Percentiles rank a stretch among this genome's conserved stretches.
These are phyloP conservation scores for Drosophila borealis DNA, from an alignment of 2,888 invertebrate species.

Conservation along the genomic window DNA sequence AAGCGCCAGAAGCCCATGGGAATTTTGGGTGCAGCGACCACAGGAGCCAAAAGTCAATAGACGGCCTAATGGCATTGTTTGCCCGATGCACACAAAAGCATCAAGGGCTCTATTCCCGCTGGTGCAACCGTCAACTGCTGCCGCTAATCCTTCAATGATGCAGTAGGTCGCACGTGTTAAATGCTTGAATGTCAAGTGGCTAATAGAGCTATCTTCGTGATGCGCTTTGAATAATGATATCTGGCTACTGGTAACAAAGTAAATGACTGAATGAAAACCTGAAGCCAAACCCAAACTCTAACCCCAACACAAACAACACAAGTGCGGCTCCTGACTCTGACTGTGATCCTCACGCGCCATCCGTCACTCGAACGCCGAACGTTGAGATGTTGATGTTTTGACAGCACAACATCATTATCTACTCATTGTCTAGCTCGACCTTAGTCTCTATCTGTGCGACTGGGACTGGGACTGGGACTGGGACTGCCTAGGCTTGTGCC, in stretches of 20 bases:
- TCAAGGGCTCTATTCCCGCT: conserved; percentile 23
- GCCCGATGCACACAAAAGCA: conserved; percentile 34
- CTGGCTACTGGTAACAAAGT: conserved; percentile 38
- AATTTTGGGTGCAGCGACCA: conserved; percentile 22
- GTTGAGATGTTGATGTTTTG: conserved; percentile 75
- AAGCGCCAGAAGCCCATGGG: conserved; percentile 38
- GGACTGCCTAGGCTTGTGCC: conserved; percentile 17
- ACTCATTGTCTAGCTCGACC: conserved; percentile 49
- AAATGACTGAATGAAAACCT: conserved; percentile 26
- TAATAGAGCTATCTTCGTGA: conserved; percentile 48
- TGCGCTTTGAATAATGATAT: conserved; percentile 62
- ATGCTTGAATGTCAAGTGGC: conserved; percentile 38
- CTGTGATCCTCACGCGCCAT: conserved; percentile 73
- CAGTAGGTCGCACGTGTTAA: conserved; percentile 46
- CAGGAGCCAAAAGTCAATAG: conserved; percentile 47
- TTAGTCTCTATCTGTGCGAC: conserved; percentile 8
- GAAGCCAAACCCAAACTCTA: conserved; percentile 18
- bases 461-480: not conserved
- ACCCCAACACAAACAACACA: conserved; percentile 36
- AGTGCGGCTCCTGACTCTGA: conserved; percentile 49
- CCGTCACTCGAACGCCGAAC: conserved; percentile 60
- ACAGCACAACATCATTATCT: conserved; percentile 80
- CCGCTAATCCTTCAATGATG: conserved; percentile 64
- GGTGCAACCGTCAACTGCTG: conserved; percentile 21
- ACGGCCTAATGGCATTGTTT: conserved; percentile 41